Conservation (phyloP, 2,113 vertebrate genomes). For the pig (Sus scrofa) region DNA sequence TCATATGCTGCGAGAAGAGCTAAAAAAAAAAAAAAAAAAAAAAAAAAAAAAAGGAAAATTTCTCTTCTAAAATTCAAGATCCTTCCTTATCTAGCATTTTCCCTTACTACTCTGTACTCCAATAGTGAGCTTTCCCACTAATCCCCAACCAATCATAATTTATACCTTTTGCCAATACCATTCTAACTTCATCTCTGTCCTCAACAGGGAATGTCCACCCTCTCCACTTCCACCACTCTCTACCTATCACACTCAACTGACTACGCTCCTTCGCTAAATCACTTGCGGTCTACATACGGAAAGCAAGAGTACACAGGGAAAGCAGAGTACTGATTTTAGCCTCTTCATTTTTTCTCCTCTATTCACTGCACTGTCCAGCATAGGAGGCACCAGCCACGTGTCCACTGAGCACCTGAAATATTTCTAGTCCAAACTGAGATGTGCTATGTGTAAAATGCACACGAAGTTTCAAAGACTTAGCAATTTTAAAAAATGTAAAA, state of each 20-base stretch:
- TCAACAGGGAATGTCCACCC: background rate
- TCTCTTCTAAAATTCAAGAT: conserved; percentile 8
- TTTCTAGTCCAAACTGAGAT: background rate
- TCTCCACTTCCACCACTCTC: background rate
- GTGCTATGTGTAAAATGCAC: background rate
- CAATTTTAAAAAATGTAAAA: conserved; percentile 31
- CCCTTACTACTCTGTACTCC: background rate
- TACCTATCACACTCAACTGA: background rate
- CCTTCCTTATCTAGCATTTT: background rate
- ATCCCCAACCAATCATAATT: background rate
- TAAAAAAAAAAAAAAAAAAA: no score
- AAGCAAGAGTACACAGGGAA: background rate
- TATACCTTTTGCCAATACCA: background rate
- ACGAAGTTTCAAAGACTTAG: conserved; percentile 32
- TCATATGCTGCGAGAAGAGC: no score
- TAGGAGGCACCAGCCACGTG: background rate
- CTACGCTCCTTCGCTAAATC: background rate
- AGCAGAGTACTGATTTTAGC: background rate
- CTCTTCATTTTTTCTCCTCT: background rate
- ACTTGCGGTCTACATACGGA: background rate
- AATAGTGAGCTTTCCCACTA: background rate
- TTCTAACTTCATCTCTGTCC: background rate
- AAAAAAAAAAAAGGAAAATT: background rate
- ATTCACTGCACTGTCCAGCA: background rate
- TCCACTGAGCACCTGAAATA: background rate